phyloP scores from a whole-genome alignment of 2,797 vertebrate species.

The Acipenser oxyrinchus region DNA sequence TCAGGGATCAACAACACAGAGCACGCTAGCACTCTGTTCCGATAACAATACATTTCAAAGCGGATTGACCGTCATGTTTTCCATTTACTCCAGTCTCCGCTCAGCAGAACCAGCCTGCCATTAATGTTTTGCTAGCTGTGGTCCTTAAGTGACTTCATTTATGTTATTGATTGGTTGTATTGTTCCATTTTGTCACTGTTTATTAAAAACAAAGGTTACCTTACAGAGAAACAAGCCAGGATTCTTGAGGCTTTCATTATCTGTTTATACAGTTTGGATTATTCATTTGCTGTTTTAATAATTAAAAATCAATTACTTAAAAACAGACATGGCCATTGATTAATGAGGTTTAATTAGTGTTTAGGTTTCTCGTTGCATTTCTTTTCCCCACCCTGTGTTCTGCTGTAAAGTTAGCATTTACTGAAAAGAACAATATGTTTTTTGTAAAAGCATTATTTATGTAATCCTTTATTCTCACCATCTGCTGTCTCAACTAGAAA shows the following conservation, averaged over 20 bases:
- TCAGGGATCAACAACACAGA: too few species aligned
- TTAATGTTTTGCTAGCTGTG: too few species aligned
- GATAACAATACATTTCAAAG: too few species aligned
- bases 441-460: too few species aligned
- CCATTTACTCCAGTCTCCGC: too few species aligned
- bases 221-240: too few species aligned
- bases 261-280: conserved; percentile 18
- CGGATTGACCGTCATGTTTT: too few species aligned
- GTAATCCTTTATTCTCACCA: neutral
- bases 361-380: conserved; percentile 38
- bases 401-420: conserved; percentile 37
- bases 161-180: too few species aligned
- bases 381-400: neutral
- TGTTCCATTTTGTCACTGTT: too few species aligned
- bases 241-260: neutral
- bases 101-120: too few species aligned
- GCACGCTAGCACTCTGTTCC: too few species aligned
- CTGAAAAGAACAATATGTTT: too few species aligned
- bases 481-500: neutral
- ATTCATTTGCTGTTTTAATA: conserved; percentile 44
- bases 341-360: conserved; percentile 54
- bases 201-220: neutral
- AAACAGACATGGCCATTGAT: conserved; percentile 43
- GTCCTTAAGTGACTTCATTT: neutral
- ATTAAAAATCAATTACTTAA: conserved; percentile 55